Conservation (phyloP, 2,888 invertebrate species). For the Chaetogeoica ovagalla region DNA sequence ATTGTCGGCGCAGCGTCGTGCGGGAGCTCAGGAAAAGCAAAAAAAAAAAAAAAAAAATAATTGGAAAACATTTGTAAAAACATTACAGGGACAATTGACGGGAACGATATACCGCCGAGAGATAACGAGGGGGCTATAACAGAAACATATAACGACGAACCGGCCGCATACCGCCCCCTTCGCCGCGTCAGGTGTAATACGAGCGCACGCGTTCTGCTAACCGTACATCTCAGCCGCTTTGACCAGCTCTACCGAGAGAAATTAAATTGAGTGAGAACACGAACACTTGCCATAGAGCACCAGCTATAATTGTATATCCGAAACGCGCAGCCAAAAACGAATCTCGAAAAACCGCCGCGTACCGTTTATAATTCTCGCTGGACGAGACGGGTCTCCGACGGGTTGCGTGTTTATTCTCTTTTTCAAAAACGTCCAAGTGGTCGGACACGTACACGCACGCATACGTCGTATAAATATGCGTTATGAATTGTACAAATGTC, state of each 20-base stretch:
- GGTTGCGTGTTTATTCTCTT: too few species aligned
- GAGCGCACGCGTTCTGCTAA: too few species aligned
- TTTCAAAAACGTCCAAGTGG: too few species aligned
- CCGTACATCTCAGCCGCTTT: neutral
- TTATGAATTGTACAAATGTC: too few species aligned
- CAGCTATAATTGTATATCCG: slow-evolving; percentile 31
- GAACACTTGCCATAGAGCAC: slow-evolving; percentile 53
- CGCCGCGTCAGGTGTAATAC: too few species aligned
- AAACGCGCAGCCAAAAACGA: slow-evolving; percentile 43
- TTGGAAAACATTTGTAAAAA: slow-evolving; percentile 50
- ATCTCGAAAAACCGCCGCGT: slow-evolving; percentile 42
- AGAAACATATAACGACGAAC: too few species aligned
- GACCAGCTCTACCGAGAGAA: slow-evolving; percentile 27
- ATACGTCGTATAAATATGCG: too few species aligned
- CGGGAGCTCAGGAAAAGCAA: too few species aligned
- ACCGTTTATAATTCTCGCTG: neutral
- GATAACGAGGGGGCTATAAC: slow-evolving; percentile 23
- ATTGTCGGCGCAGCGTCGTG: too few species aligned
- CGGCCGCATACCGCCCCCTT: neutral
- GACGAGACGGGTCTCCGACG: neutral
- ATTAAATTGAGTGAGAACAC: slow-evolving; percentile 55
- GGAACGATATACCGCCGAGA: slow-evolving; percentile 14
- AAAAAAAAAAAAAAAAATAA: too few species aligned
- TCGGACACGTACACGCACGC: too few species aligned
- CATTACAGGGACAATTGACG: slow-evolving; percentile 47